phyloP scores from a whole-genome alignment of 1,140 invertebrate genomes.

The Harpegnathos saltator region DNA sequence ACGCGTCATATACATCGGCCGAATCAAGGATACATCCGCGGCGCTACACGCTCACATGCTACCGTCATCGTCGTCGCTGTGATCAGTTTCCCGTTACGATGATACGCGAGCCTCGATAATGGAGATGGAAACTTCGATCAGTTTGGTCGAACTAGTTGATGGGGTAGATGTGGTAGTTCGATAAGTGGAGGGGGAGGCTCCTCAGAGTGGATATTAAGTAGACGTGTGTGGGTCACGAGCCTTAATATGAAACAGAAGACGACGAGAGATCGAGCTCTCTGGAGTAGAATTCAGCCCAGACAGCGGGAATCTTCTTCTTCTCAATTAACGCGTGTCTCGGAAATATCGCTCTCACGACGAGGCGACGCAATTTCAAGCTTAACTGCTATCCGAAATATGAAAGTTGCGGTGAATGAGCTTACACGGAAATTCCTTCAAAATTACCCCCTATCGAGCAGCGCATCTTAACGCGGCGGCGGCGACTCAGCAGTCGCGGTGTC shows the following conservation, averaged over 20 bases:
- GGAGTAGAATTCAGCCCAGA: too few species aligned
- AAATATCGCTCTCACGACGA: too few species aligned
- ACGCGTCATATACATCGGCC: too few species aligned
- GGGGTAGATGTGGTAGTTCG: background rate
- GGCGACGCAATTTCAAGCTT: too few species aligned
- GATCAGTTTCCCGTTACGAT: background rate
- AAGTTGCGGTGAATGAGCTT: too few species aligned
- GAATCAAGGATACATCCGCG: background rate
- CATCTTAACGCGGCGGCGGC: background rate
- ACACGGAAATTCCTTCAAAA: too few species aligned
- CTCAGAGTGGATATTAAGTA: background rate
- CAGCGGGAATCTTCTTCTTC: too few species aligned
- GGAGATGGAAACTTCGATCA: background rate
- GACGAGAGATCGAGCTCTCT: too few species aligned
- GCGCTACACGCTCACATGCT: background rate
- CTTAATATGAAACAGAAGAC: conserved; percentile 1
- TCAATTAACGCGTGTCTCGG: too few species aligned
- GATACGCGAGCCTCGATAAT: background rate
- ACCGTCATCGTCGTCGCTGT: background rate
- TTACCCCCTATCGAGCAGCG: too few species aligned
- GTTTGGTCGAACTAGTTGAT: too few species aligned
- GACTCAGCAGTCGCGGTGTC: background rate
- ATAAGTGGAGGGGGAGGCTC: background rate
- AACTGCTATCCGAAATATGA: too few species aligned
- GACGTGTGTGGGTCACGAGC: background rate